Conservation (phyloP, 2,888 invertebrate species). For the Epistrophe eligans region DNA sequence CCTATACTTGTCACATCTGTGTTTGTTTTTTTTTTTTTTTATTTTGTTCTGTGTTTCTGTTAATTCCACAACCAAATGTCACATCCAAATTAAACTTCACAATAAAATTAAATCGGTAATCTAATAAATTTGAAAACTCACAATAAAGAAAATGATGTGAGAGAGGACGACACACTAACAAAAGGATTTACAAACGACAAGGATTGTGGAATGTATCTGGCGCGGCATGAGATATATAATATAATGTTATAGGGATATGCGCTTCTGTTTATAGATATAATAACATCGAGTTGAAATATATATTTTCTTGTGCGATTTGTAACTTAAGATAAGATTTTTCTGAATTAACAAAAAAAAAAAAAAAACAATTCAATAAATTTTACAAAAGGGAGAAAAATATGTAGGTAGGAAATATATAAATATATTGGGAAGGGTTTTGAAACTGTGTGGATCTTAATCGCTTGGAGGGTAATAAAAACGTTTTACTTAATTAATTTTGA, state of each 20-base stretch:
- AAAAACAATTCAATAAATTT: slow-evolving; percentile 60
- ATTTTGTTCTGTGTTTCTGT: slow-evolving; percentile 11
- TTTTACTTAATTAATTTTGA: slow-evolving; percentile 75
- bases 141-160: slow-evolving; percentile 49
- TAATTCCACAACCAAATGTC: slow-evolving; percentile 50
- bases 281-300: slow-evolving; percentile 66
- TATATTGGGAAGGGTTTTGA: not conserved
- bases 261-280: slow-evolving; percentile 61
- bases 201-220: slow-evolving; percentile 68
- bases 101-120: slow-evolving; percentile 69
- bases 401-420: too few relatives aligned
- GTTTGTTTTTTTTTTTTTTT: slow-evolving; percentile 17
- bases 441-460: slow-evolving; percentile 49
- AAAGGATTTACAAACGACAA: slow-evolving; percentile 41
- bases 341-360: slow-evolving; percentile 31
- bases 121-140: slow-evolving; percentile 69
- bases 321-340: slow-evolving; percentile 63
- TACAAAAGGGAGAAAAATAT: not conserved
- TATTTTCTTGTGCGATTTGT: slow-evolving; percentile 69
- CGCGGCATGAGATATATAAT: slow-evolving; percentile 23
- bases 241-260: slow-evolving; percentile 58
- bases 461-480: slow-evolving; percentile 67
- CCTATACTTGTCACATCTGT: slow-evolving; percentile 5
- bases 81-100: slow-evolving; percentile 72
- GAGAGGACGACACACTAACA: slow-evolving; percentile 14